Base-by-base conservation (phyloP, 2,888 invertebrate genomes). In the Drosophila meridiana region DNA sequence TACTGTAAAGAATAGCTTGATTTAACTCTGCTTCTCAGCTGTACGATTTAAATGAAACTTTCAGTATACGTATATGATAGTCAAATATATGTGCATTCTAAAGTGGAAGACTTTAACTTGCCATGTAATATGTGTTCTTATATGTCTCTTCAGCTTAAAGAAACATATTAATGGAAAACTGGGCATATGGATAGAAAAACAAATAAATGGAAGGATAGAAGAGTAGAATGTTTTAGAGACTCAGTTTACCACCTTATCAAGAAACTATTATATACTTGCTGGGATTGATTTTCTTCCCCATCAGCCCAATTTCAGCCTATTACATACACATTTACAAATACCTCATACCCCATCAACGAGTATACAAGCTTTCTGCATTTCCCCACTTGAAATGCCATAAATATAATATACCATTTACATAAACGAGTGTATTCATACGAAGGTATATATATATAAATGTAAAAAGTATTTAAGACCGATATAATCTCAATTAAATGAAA, bases 381-480 rank as follows among this genome's bases (percentile, higher is more conserved):
- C 3, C 32, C 11, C 32, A 5, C 5, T 11, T 20, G 32, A 34
- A 11, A 9, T 50, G 32, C 9, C 20, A 34, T 34, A n/a, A 52
- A 52, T 34, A 34, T 52, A 52, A 52, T 20, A 20, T 7, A 52
- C 20, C 6, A 20, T 20, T 52, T 13, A 11, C 34, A 52, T 11
- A 50, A 9, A n/a, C 32, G n/a, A 32, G 0, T 14, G 4, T n/a
- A 50, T 32, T 2, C 9, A 36, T 20, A 20, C 20, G 20, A 20
- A 20, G 20, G 20, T 20, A 4, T n/a, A 32, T 62, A 53, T 55
- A 73, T 67, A 76, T 59, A 65, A 76, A 58, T 47, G 48, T 61
- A 70, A 59, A 80, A 69, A 69, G 60, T 66, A 73, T 68, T 76
- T 64, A 76, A 76, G 59, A 69, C 61, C 68, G 72, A 72, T 59